Base-by-base conservation (phyloP, 2,113 vertebrate genomes). In the Pluvianellus socialis region DNA sequence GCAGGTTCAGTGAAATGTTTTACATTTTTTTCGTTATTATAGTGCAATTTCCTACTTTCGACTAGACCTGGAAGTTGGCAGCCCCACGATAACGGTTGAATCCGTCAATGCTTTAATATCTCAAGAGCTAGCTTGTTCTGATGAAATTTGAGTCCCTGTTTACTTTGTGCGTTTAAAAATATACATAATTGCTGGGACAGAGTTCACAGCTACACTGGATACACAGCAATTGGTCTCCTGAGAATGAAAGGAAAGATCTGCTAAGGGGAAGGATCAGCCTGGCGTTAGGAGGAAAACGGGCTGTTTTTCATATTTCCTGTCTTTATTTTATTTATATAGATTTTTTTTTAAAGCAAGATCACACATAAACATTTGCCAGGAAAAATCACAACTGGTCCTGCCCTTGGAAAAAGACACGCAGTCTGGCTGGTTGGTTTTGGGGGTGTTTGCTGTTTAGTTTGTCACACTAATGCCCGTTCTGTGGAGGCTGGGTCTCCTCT, bases 91-190 rank as follows among this genome's bases (percentile, higher is more conserved):
- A 86, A 58, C 0, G 0, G 58, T 22, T 27, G 10, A 92, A 88
- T 71, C 40, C 0, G 2, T 45, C 5, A 3, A 28, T 42, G 65
- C 44, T 61, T 90, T 55, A 65, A 58, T 62, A 87, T 89, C 66
- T 87, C 58, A 87, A 62, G 58, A 85, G 15, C 61, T 70, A 66
- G 24, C 5, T 67, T 52, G 42, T 86, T 92, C 84, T 55, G 82
- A 66, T 0, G 58, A 87, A 66, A 76, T 75, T 7, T 63, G 81
- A 94, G 77, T 62, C 62, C 33, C 63, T 72, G 32, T 73, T 94
- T 91, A 67, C 68, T 91, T 73, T 58, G 35, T 63, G 14, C 61
- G 44, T 96, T 92, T 96, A 52, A 95, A 96, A 95, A 92, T 79
- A 94, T 1, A 67, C 21, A 1, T 67, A 87, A 85, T 33, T 88